A percentile compares a stretch with the other conserved stretches of the same genome.
phyloP scores from a whole-genome alignment of 2,113 vertebrate species.

The Notiomystis cincta region DNA sequence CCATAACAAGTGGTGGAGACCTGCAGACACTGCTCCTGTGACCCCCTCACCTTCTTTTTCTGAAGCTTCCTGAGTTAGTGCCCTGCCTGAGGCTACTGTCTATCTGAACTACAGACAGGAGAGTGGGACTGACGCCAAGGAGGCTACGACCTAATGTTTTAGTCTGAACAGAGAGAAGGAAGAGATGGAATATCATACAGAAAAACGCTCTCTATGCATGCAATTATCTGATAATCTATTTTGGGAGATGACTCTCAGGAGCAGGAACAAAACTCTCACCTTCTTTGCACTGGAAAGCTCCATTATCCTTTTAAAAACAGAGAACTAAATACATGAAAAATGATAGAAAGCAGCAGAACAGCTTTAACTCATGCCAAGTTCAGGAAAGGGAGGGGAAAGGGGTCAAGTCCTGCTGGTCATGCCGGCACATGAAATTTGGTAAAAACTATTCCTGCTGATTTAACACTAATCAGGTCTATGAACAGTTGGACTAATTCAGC shows the following conservation, averaged over 20 bases:
- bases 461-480: not conserved
- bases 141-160: not conserved
- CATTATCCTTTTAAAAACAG: not conserved
- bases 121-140: not conserved
- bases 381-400: not conserved
- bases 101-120: not conserved
- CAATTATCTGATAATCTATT: slow-evolving; percentile 2
- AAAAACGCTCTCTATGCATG: not conserved
- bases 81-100: not conserved
- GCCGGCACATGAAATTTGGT: not conserved
- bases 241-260: not conserved
- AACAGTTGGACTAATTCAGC: not conserved
- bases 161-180: not conserved
- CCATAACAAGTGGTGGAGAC: not conserved
- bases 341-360: not conserved
- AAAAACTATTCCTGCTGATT: not conserved
- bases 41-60: not conserved
- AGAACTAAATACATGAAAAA: not conserved
- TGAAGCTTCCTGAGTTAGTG: not conserved
- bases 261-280: not conserved
- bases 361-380: not conserved
- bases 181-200: slow-evolving; percentile 3
- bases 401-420: not conserved
- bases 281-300: not conserved
- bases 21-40: not conserved